phyloP scores from a whole-genome alignment of 2,113 vertebrate genomes.

The Halichoerus grypus region DNA sequence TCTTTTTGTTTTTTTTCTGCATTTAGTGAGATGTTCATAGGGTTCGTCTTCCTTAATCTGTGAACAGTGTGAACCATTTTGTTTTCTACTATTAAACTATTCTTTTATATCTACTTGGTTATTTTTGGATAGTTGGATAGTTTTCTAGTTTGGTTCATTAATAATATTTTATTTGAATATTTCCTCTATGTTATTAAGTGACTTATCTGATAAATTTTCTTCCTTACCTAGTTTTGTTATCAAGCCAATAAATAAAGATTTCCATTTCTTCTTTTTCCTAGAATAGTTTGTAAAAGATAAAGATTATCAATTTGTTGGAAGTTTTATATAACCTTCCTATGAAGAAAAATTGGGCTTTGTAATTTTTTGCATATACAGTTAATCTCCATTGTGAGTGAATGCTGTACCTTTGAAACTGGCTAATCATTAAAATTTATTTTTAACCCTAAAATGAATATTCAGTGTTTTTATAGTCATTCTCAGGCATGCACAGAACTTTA shows the following conservation, averaged over 20 bases:
- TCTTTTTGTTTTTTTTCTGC: neutral
- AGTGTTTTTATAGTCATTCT: neutral
- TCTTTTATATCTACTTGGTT: neutral
- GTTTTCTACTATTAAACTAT: neutral
- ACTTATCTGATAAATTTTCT: neutral
- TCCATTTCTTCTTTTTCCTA: neutral
- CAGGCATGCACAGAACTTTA: neutral
- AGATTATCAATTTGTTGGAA: neutral
- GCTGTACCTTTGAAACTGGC: neutral
- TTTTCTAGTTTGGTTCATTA: neutral
- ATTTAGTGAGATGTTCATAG: neutral
- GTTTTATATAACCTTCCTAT: neutral
- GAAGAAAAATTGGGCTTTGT: neutral
- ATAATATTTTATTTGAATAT: slow-evolving; percentile 19
- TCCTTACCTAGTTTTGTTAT: neutral
- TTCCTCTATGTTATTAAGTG: neutral
- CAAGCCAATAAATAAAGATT: neutral
- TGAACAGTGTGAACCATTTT: neutral
- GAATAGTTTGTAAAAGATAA: neutral
- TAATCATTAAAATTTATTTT: neutral
- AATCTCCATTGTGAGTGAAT: neutral
- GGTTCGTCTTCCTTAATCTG: neutral
- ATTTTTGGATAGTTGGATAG: neutral
- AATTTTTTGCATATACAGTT: neutral
- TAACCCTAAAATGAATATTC: neutral